Conservation (phyloP, 2,888 invertebrate species). For the Parnassius glacialis region DNA sequence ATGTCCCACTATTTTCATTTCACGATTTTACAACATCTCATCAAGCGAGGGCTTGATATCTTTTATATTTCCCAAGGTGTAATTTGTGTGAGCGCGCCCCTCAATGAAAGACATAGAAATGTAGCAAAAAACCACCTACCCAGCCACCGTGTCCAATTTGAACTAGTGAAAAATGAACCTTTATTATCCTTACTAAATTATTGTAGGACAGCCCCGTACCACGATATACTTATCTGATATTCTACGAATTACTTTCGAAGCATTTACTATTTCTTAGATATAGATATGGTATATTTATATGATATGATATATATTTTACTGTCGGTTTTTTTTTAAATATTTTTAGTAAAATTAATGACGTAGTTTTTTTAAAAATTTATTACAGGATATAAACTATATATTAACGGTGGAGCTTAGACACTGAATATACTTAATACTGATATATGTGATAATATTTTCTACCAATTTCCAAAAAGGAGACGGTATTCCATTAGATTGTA, state of each 20-base stretch:
- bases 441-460: no score
- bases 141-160: constrained; percentile 67
- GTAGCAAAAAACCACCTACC: constrained; percentile 57
- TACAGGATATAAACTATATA: no score
- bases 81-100: constrained; percentile 55
- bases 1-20: constrained; percentile 23
- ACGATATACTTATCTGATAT: constrained; percentile 23
- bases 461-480: no score
- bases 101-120: constrained; percentile 43
- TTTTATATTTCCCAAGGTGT: constrained; percentile 45
- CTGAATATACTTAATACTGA: no score
- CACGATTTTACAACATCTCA: constrained; percentile 34
- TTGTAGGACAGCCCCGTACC: constrained; percentile 44
- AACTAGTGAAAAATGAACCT: constrained; percentile 72
- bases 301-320: no score
- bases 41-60: constrained; percentile 28
- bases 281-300: no score
- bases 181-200: constrained; percentile 66
- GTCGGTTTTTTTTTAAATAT: no score
- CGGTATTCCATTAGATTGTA: no score
- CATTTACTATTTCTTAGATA: background rate
- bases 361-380: no score
- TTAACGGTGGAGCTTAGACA: no score
- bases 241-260: background rate
- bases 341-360: no score